These are phyloP conservation scores for Rhynchonycteris naso DNA, from an alignment of 2,797 vertebrate species.

Conservation along the genomic window DNA sequence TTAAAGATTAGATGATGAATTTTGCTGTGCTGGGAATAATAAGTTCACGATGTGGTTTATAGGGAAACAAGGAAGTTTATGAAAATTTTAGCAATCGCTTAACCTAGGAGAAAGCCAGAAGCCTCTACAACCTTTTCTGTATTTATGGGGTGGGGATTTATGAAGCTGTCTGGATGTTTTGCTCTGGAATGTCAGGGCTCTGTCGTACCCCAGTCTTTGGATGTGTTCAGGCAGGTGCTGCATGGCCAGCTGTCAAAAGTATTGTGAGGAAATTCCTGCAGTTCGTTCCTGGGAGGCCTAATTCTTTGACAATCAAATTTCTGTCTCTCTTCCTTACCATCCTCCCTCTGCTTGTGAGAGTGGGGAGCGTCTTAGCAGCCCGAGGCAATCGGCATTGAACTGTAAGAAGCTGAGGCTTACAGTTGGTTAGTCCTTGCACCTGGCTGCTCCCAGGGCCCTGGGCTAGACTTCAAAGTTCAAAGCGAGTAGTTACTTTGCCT, in stretches of 20 bases:
- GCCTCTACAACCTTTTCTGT: background rate
- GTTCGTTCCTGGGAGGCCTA: constrained; percentile 37
- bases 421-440: background rate
- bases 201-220: background rate
- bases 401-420: background rate
- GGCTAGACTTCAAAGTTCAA: constrained; percentile 58
- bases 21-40: constrained; percentile 41
- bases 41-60: background rate
- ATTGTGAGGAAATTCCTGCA: constrained; percentile 48
- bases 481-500: constrained; percentile 30
- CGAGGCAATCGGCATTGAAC: background rate
- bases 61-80: background rate
- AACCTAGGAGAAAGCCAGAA: constrained; percentile 34
- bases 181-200: constrained; percentile 51
- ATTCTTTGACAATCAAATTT: background rate
- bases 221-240: constrained; percentile 64
- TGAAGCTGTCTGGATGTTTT: background rate
- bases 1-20: constrained; percentile 45
- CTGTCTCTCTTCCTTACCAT: background rate
- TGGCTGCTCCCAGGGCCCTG: background rate
- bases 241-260: constrained; percentile 49
- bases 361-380: background rate
- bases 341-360: background rate
- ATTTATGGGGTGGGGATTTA: constrained; percentile 14
- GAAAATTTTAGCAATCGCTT: background rate